Evolutionary conservation across 2,113 vertebrate species (phyloP).

Genomic region (Hydropotes inermis): DNA sequence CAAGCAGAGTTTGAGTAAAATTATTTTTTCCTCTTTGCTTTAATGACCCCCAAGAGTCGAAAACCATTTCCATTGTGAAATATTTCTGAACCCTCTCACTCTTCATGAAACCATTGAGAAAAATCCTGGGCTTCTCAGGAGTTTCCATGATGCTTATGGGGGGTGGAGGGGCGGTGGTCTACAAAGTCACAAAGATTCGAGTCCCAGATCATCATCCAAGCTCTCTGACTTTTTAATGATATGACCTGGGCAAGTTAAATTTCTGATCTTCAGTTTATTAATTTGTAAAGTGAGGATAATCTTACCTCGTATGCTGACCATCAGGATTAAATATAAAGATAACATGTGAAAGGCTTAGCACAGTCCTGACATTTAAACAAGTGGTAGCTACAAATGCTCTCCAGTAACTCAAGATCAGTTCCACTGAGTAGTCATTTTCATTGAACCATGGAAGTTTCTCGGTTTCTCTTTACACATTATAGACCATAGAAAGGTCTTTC

Average conservation of each 20-base stretch:
- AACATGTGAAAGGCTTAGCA: background rate
- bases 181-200: background rate
- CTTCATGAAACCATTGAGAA: background rate
- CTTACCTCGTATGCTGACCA: background rate
- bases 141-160: background rate
- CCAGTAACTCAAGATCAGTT: background rate
- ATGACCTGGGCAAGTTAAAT: background rate
- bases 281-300: background rate
- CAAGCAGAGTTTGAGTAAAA: background rate
- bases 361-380: background rate
- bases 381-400: background rate
- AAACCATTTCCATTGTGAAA: background rate
- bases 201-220: background rate
- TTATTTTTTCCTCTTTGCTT: background rate
- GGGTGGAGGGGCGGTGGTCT: background rate
- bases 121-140: background rate
- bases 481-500: background rate
- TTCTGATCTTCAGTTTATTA: background rate
- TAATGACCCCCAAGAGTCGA: background rate
- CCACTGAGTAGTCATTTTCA: background rate
- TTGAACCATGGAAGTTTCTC: background rate
- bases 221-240: background rate
- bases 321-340: background rate
- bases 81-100: background rate
- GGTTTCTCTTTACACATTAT: background rate